Evolutionary conservation across 2,888 invertebrate genomes (phyloP).

Genomic region (Torymus texanus): DNA sequence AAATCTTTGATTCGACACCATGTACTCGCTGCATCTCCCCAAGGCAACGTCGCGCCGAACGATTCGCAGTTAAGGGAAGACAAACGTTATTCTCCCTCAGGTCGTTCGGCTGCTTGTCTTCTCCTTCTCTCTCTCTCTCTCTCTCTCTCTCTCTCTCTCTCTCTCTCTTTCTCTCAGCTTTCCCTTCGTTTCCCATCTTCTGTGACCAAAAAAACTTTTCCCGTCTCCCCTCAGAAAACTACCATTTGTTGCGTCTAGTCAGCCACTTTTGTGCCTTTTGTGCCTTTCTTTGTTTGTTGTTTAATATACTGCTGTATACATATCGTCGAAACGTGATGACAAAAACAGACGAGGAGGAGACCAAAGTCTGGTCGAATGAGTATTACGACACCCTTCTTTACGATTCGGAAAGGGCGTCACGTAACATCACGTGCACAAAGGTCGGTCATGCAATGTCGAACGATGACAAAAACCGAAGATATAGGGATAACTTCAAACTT

Average conservation of each 20-base stretch:
- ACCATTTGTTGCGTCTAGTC: constrained; percentile 19
- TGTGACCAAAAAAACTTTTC: no score
- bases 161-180: no score
- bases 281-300: not conserved
- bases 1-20: constrained; percentile 4
- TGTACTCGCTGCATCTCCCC: not conserved
- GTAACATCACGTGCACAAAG: not conserved
- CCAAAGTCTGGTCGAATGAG: not conserved
- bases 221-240: not conserved
- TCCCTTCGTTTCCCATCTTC: not conserved
- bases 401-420: not conserved
- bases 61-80: constrained; percentile 6
- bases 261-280: not conserved
- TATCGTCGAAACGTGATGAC: not conserved
- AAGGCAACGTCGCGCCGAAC: not conserved
- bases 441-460: no score
- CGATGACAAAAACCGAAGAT: no score
- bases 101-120: not conserved
- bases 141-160: no score
- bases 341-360: not conserved
- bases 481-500: no score
- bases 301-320: constrained; percentile 2
- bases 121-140: no score
- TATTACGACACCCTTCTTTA: not conserved
- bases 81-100: constrained; percentile 13